Evolutionary conservation across 2,888 invertebrate genomes (phyloP).

Genomic region (Mantis religiosa): DNA sequence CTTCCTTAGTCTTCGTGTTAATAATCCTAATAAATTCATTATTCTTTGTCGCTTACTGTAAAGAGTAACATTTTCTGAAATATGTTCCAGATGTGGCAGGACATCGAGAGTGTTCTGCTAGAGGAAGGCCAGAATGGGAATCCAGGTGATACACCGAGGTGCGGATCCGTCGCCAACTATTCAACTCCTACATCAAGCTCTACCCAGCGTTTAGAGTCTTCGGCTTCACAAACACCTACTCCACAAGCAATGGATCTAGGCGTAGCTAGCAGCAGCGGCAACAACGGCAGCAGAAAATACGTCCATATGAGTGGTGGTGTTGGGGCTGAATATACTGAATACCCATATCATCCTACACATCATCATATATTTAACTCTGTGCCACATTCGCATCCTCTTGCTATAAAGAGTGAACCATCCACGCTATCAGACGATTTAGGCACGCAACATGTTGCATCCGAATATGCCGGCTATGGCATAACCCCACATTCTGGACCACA

Average conservation of each 20-base stretch:
- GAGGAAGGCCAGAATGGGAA: constrained; percentile 37
- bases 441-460: not conserved
- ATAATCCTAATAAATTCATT: no score
- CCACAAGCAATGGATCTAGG: not conserved
- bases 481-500: not conserved
- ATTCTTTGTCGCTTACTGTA: not conserved
- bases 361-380: constrained; percentile 14
- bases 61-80: not conserved
- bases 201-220: constrained; percentile 30
- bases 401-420: constrained; percentile 32
- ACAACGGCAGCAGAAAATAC: not conserved
- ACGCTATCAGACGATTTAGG: not conserved
- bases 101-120: constrained; percentile 46
- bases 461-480: constrained; percentile 8
- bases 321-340: constrained; percentile 15
- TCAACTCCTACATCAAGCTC: not conserved
- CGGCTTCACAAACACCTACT: not conserved
- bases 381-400: constrained; percentile 19
- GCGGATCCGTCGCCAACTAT: constrained; percentile 35
- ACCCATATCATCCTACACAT: constrained; percentile 27
- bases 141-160: constrained; percentile 12
- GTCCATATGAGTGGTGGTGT: not conserved
- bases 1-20: no score
- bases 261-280: constrained; percentile 17
- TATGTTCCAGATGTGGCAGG: constrained; percentile 46